phyloP scores from a whole-genome alignment of 2,113 vertebrate genomes.

The Xerus inauris region DNA sequence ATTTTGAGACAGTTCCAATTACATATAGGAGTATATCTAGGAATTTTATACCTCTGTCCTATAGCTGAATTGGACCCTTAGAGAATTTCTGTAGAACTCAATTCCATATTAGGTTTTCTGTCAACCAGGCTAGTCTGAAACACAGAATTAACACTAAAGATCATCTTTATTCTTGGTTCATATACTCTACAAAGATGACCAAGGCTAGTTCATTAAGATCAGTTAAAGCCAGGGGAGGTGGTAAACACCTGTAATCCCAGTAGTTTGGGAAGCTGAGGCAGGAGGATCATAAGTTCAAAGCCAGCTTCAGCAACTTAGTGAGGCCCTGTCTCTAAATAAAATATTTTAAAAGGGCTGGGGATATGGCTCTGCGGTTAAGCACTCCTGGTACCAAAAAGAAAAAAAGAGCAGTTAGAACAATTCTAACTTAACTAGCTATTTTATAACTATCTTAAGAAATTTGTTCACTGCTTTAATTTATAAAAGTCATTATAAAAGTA shows the following conservation, averaged over 20 bases:
- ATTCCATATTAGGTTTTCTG: neutral
- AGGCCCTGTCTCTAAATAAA: too few relatives aligned
- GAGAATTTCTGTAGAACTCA: neutral
- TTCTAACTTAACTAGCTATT: neutral
- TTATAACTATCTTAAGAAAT: neutral
- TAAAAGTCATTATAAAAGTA: neutral
- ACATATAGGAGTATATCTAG: neutral
- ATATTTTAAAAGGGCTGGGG: too few relatives aligned
- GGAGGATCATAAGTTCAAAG: too few relatives aligned
- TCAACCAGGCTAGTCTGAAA: neutral
- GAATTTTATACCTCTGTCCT: neutral
- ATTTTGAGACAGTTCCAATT: neutral
- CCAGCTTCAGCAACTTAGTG: too few relatives aligned
- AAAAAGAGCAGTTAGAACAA: neutral
- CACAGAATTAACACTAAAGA: neutral
- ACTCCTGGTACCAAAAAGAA: too few relatives aligned
- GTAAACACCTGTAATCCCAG: too few relatives aligned
- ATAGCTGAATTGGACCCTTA: neutral
- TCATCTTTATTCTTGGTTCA: neutral
- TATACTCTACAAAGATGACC: neutral
- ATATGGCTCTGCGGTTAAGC: too few relatives aligned
- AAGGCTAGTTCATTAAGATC: neutral
- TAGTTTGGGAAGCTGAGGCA: too few relatives aligned
- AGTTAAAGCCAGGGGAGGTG: neutral
- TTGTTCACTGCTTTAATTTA: conserved; percentile 12